phyloP scores from a whole-genome alignment of 1,140 invertebrate genomes.

The Eubasilissa regina region DNA sequence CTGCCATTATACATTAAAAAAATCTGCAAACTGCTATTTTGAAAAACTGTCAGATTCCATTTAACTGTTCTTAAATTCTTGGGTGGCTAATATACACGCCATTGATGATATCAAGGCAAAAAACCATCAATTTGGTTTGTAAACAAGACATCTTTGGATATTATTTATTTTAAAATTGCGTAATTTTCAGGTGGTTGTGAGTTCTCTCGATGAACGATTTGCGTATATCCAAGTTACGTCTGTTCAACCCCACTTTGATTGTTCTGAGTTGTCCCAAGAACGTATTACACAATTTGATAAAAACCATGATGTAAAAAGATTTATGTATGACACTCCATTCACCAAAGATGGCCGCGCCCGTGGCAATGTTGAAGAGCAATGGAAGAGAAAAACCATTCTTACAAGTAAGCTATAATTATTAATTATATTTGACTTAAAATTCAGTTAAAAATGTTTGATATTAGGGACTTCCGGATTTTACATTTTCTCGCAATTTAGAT shows the following conservation, averaged over 20 bases:
- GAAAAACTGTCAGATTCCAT: no score
- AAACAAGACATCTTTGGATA: no score
- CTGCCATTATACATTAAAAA: no score
- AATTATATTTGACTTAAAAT: no score
- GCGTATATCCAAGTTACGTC: conserved; percentile 93
- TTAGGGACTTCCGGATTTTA: no score
- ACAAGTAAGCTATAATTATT: conserved; percentile 74
- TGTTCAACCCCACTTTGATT: conserved; percentile 64
- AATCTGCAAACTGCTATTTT: no score
- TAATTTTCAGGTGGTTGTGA: conserved; percentile 79
- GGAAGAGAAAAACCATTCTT: conserved; percentile 89
- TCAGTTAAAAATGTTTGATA: no score
- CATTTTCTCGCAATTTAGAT: no score
- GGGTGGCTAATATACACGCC: no score
- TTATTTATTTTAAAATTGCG: not conserved
- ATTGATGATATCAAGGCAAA: no score
- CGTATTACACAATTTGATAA: conserved; percentile 87
- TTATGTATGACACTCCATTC: conserved; percentile 96
- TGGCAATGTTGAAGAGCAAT: conserved; percentile 89
- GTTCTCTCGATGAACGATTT: conserved; percentile 85
- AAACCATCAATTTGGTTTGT: no score
- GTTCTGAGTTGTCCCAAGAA: conserved; percentile 57
- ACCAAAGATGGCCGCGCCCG: conserved; percentile 86
- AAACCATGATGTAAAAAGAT: conserved; percentile 88
- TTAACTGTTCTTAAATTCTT: no score